These are phyloP conservation scores for Drosophila koepferae DNA, from an alignment of 2,888 invertebrate species.

Conservation along the genomic window DNA sequence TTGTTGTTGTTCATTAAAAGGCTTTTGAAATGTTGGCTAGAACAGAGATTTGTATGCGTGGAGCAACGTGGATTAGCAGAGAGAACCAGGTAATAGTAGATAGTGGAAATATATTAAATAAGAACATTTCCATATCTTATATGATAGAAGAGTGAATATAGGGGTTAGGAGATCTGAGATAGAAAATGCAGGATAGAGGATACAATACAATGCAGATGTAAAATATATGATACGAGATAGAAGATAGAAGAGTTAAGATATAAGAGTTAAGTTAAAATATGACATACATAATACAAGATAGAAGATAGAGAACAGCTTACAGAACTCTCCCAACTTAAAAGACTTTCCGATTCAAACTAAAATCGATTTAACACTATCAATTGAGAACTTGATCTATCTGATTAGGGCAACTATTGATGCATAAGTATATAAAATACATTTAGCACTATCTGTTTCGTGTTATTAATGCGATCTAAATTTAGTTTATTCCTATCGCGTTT, in stretches of 20 bases:
- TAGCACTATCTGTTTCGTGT: neutral
- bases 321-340: neutral
- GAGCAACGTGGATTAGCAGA: neutral
- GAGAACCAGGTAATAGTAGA: neutral
- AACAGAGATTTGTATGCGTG: neutral
- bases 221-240: neutral
- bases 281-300: neutral
- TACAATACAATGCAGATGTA: neutral
- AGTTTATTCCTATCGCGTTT: neutral
- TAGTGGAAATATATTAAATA: no score
- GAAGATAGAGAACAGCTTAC: neutral
- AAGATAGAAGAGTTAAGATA: neutral
- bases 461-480: constrained; percentile 6
- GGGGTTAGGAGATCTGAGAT: neutral
- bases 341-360: neutral
- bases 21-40: constrained; percentile 40
- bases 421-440: neutral
- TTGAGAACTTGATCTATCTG: neutral
- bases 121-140: no score
- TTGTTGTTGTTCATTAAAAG: constrained; percentile 50
- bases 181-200: neutral
- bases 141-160: neutral
- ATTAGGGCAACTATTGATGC: neutral
- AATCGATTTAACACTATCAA: neutral
- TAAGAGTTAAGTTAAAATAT: neutral